Percentiles rank a stretch among this genome's conserved stretches.
Evolutionary conservation across 2,888 invertebrate genomes (phyloP).

Genomic region (Idaea biselata): DNA sequence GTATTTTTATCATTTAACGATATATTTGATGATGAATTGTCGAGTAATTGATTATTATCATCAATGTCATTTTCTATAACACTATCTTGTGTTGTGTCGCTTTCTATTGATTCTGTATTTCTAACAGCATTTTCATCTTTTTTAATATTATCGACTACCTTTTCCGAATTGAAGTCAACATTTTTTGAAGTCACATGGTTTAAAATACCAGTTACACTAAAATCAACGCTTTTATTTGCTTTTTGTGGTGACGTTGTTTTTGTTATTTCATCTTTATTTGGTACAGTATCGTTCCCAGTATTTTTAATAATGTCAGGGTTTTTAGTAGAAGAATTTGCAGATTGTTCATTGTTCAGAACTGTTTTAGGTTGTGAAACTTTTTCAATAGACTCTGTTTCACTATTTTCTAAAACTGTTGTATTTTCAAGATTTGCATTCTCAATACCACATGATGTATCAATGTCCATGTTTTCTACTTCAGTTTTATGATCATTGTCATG

Average conservation of each 20-base stretch:
- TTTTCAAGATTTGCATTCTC: neutral
- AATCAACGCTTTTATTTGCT: neutral
- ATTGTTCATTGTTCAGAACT: neutral
- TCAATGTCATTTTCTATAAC: neutral
- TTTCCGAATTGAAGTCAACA: neutral
- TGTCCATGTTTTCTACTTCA: neutral
- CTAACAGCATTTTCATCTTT: conserved; percentile 1
- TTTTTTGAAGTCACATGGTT: neutral
- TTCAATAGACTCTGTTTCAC: too few species aligned
- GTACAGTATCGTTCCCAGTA: neutral
- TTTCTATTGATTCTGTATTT: neutral
- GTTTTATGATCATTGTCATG: too few species aligned
- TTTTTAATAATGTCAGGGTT: neutral
- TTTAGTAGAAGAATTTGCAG: neutral
- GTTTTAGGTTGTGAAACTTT: neutral
- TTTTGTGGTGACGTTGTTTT: neutral
- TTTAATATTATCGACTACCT: neutral
- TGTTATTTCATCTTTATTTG: neutral
- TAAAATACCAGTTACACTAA: neutral
- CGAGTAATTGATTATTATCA: neutral
- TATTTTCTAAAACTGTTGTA: neutral
- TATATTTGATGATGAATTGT: neutral
- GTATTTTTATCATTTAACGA: neutral
- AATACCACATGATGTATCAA: neutral
- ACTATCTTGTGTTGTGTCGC: neutral